Percentiles rank a stretch among this genome's conserved stretches.
Evolutionary conservation across 2,113 vertebrate genomes (phyloP).

Genomic region (Vidua macroura): DNA sequence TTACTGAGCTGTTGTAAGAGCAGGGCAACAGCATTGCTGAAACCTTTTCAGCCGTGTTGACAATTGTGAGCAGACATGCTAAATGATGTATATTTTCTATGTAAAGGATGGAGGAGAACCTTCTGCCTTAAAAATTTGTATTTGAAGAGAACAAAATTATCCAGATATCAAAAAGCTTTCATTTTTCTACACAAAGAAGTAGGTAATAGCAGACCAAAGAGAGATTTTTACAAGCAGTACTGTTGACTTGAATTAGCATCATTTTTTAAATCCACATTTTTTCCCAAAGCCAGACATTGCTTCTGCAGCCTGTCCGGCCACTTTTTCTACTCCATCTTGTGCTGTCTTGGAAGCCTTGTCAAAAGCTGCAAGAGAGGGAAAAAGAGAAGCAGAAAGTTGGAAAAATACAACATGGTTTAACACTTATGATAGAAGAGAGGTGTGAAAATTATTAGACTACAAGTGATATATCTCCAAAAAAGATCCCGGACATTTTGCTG

Average conservation of each 20-base stretch:
- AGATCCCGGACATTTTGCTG: background rate
- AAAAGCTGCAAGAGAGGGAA: slow-evolving; percentile 36
- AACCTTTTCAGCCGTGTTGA: background rate
- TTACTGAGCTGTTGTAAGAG: background rate
- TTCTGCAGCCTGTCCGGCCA: slow-evolving; percentile 35
- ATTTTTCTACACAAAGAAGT: background rate
- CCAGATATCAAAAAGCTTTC: background rate
- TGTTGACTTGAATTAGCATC: background rate
- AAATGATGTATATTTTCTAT: background rate
- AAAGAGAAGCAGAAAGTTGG: background rate
- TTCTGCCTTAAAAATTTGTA: background rate
- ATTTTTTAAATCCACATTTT: slow-evolving; percentile 62
- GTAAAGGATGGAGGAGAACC: background rate
- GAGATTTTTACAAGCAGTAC: background rate
- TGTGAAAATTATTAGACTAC: background rate
- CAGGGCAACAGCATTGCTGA: background rate
- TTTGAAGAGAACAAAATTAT: background rate
- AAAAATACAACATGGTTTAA: background rate
- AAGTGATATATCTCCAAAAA: background rate
- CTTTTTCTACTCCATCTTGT: slow-evolving; percentile 56
- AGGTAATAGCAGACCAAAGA: background rate
- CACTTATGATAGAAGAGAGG: background rate
- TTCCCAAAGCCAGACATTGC: slow-evolving; percentile 51
- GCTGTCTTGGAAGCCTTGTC: slow-evolving; percentile 48
- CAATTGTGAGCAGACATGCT: background rate